A percentile compares a stretch with the other conserved stretches of the same genome.
Evolutionary conservation across 2,888 invertebrate species (phyloP).

Genomic region (Dromius quadrimaculatus): DNA sequence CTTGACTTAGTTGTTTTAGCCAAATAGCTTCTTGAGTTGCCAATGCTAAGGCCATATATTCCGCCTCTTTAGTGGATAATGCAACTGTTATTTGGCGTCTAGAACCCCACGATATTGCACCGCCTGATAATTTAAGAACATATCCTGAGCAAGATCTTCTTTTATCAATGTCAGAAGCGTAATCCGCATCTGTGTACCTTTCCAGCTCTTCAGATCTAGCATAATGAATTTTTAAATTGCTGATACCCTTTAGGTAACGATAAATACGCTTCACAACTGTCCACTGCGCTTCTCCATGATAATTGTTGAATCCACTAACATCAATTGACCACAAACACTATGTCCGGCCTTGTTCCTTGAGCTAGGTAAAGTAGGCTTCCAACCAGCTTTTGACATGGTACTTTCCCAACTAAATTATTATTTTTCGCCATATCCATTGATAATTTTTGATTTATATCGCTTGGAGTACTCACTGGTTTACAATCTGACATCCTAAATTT

Average conservation of each 20-base stretch:
- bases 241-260: conserved; percentile 46
- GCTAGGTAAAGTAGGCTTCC: neutral
- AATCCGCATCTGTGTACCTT: conserved; percentile 33
- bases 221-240: conserved; percentile 29
- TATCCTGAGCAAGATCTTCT: conserved; percentile 44
- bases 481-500: neutral
- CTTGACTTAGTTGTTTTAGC: conserved; percentile 51
- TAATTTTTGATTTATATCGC: neutral
- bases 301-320: neutral
- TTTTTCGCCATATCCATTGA: neutral
- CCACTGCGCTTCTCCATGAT: conserved; percentile 46
- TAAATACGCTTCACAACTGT: conserved; percentile 48
- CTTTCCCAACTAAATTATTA: neutral
- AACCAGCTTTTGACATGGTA: neutral
- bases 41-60: conserved; percentile 58
- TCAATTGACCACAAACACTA: neutral
- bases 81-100: conserved; percentile 57
- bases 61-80: conserved; percentile 58
- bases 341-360: neutral
- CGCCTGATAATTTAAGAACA: conserved; percentile 27
- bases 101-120: conserved; percentile 49
- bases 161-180: conserved; percentile 38
- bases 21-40: conserved; percentile 57
- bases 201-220: neutral
- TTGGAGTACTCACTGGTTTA: neutral